phyloP scores from a whole-genome alignment of 1,140 invertebrate genomes.

The Acromyrmex charruanus region DNA sequence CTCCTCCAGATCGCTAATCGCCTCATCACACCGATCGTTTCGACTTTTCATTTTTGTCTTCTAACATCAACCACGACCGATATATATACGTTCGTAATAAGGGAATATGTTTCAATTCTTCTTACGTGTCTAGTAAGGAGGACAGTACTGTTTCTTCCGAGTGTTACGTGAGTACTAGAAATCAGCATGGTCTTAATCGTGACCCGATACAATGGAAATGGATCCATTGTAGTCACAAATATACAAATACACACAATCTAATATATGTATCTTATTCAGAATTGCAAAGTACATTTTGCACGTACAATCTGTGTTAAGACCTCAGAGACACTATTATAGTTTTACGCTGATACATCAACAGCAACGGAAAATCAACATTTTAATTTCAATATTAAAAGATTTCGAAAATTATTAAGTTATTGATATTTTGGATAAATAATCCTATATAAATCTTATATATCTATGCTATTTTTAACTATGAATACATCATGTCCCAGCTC shows the following conservation, averaged over 20 bases:
- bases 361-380: background rate
- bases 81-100: background rate
- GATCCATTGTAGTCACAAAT: slow-evolving; percentile 64
- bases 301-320: slow-evolving; percentile 44
- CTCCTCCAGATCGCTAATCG: slow-evolving; percentile 38
- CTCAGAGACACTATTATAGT: background rate
- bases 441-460: background rate
- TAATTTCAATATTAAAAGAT: background rate
- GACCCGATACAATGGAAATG: slow-evolving; percentile 66
- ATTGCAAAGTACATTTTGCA: slow-evolving; percentile 57
- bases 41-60: slow-evolving; percentile 15
- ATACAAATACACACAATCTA: slow-evolving; percentile 48
- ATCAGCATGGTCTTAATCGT: slow-evolving; percentile 61
- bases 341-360: background rate
- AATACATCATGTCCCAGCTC: background rate
- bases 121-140: background rate
- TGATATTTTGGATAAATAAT: background rate
- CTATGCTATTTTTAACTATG: background rate
- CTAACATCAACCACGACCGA: background rate
- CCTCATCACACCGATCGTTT: slow-evolving; percentile 40
- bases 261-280: slow-evolving; percentile 53
- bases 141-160: background rate
- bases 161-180: slow-evolving; percentile 39
- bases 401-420: background rate
- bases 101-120: background rate